A percentile compares a stretch with the other conserved stretches of the same genome.
Evolutionary conservation across 2,888 invertebrate species (phyloP).

Genomic region (Siphlonurus alternatus): DNA sequence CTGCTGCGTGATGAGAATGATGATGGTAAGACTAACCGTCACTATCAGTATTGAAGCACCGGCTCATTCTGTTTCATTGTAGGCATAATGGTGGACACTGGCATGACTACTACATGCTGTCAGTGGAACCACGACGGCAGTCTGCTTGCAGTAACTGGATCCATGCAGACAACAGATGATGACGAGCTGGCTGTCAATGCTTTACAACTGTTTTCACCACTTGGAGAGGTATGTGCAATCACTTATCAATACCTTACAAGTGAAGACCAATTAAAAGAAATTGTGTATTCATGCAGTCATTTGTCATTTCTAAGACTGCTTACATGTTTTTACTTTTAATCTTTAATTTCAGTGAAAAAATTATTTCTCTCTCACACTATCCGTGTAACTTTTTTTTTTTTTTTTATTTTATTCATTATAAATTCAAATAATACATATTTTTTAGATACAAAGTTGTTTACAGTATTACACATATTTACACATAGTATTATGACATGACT

Average conservation of each 20-base stretch:
- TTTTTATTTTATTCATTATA: not conserved
- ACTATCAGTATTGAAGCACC: not conserved
- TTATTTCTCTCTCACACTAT: not conserved
- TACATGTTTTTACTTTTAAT: no score
- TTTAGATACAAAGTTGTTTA: no score
- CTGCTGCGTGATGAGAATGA: slow-evolving; percentile 83
- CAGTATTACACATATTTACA: no score
- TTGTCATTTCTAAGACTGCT: no score
- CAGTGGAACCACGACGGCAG: slow-evolving; percentile 91
- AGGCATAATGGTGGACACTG: slow-evolving; percentile 67
- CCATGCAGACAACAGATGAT: slow-evolving; percentile 34
- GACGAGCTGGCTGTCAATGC: slow-evolving; percentile 51
- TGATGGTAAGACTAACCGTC: slow-evolving; percentile 44
- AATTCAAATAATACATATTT: no score
- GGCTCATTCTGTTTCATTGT: no score
- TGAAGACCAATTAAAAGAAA: no score
- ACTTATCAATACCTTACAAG: not conserved
- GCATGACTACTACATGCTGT: slow-evolving; percentile 62
- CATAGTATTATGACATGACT: no score
- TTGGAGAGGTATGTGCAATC: slow-evolving; percentile 49
- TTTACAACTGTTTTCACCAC: slow-evolving; percentile 77
- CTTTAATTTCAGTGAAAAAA: not conserved
- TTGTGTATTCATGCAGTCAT: no score
- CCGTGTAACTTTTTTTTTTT: not conserved
- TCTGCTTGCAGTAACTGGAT: slow-evolving; percentile 72